Base-by-base conservation (phyloP, 2,797 vertebrate species). In the Neosilurus hyrtlii region DNA sequence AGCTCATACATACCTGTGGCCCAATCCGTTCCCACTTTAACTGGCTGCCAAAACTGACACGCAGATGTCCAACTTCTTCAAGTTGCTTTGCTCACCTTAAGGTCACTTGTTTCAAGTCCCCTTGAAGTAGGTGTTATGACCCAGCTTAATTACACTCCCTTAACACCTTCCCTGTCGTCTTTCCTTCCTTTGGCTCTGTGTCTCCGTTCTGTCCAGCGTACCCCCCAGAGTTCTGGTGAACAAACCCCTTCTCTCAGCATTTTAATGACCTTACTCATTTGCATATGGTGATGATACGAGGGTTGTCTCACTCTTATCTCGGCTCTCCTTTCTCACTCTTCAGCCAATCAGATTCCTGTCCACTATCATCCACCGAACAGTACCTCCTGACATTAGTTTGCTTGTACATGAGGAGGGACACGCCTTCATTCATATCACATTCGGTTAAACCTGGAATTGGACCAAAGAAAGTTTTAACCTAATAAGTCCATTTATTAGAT, bases 261-360 rank as follows among this genome's bases (percentile, higher is more conserved):
- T 95, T 94, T 93, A 95, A 94, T 89, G 86, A 84, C 82, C 68
- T 30, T 26, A 86, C 92, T 95, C 91, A 95, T 95, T 95, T 93
- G 93, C 94, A 95, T 95, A 95, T 49, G 22, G 83, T 84, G 92
- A 93, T 93, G 92, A 91, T 90, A 91, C 91, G 86, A 90, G 87
- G 89, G 87, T 77, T 90, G 91, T 89, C 89, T 87, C 86, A 59
- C 30, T 86, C 92, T 94, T 94, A 94, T 94, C 94, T 82, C 89
- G 83, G 37, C 84, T 86, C 76, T 79, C 61, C 79, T 71, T 35
- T 81, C 62, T 26, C 61, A 63, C 54, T 87, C 43, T 76, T 84
- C 71, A 81, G 81, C 87, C 87, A 85, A 91, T 90, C 80, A 77
- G 26, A 70, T 37, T 43, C n/a, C 62, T 63, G 63, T 51, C 67